A percentile compares a stretch with the other conserved stretches of the same genome.
These are phyloP conservation scores for Delphinapterus leucas DNA, from an alignment of 2,113 vertebrate genomes.

Conservation along the genomic window DNA sequence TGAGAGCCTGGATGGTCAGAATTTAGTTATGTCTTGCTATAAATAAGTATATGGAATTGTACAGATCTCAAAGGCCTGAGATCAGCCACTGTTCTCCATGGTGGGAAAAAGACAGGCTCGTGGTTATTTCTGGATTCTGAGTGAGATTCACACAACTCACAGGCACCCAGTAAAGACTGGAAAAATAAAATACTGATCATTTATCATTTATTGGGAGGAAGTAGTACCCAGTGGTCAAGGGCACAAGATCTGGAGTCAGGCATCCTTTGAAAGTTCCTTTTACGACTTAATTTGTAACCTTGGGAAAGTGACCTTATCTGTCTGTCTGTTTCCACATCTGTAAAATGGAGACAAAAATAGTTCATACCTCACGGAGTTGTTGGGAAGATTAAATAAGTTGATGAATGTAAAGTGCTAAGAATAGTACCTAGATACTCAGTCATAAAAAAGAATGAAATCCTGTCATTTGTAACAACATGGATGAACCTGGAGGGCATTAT, in stretches of 20 bases:
- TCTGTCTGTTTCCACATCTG: not conserved
- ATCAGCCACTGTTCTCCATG: not conserved
- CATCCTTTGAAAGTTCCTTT: not conserved
- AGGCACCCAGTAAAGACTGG: not conserved
- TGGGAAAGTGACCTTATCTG: not conserved
- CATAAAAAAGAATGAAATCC: not conserved
- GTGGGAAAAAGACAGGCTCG: not conserved
- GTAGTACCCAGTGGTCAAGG: not conserved
- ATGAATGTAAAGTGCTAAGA: not conserved
- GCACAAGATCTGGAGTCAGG: not conserved
- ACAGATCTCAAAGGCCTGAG: not conserved
- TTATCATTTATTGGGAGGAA: not conserved
- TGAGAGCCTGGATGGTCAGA: not conserved
- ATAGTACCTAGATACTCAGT: not conserved
- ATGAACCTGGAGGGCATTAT: not conserved
- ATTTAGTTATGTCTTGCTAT: not conserved
- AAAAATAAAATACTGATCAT: not conserved
- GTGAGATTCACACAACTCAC: not conserved
- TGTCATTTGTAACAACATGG: not conserved
- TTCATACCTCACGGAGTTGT: not conserved
- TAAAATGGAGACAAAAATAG: not conserved
- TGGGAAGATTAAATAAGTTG: not conserved
- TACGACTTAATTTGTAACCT: not conserved
- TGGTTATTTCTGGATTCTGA: slow-evolving; percentile 33
- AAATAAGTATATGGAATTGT: not conserved